phyloP scores from a whole-genome alignment of 2,113 vertebrate species.

The Monarcha castaneiventris region DNA sequence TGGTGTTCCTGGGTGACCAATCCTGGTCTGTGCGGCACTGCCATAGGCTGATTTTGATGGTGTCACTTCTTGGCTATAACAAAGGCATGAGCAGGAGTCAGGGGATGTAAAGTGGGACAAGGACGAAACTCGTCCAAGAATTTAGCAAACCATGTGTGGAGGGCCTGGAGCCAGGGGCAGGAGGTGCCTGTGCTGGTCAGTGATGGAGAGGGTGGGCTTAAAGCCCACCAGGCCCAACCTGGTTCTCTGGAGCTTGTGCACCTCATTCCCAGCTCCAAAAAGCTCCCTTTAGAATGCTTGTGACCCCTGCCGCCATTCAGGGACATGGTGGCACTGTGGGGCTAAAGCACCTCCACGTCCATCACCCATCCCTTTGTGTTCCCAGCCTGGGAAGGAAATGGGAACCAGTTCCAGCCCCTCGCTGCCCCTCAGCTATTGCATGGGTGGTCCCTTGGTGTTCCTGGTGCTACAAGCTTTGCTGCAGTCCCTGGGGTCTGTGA shows the following conservation, averaged over 20 bases:
- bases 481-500: rapidly evolving
- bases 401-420: background rate
- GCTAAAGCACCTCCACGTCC: background rate
- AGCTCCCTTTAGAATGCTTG: rapidly evolving
- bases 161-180: background rate
- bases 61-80: conserved; percentile 3
- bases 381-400: background rate
- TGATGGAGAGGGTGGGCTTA: background rate
- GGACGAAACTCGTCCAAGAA: background rate
- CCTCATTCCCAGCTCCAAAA: background rate
- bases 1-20: conserved; percentile 27
- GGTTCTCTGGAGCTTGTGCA: background rate
- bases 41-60: background rate
- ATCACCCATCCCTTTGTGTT: background rate
- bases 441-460: background rate
- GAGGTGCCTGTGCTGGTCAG: rapidly evolving
- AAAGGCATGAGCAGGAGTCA: background rate
- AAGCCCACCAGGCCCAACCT: background rate
- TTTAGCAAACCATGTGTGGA: background rate
- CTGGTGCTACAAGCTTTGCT: background rate
- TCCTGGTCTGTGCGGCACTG: background rate
- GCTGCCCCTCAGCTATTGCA: rapidly evolving
- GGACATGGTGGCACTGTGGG: rapidly evolving
- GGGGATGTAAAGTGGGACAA: background rate
- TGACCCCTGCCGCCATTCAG: rapidly evolving